A percentile compares a stretch with the other conserved stretches of the same genome.
Conservation (phyloP, 2,113 vertebrate species). For the Strix uralensis region DNA sequence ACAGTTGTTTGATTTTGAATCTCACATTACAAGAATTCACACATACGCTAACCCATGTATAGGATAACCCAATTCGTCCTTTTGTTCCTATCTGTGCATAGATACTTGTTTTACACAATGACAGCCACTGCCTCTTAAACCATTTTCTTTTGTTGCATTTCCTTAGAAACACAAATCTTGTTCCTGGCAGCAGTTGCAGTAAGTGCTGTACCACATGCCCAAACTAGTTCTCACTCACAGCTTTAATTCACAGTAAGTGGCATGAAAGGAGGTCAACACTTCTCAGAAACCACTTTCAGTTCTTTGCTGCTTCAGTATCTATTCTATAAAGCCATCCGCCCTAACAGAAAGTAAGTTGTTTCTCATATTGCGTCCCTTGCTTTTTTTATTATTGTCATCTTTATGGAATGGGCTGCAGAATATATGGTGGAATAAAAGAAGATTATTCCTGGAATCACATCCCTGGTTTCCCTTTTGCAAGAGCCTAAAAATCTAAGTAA, state of each 20-base stretch:
- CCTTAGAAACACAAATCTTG: slow-evolving; percentile 86
- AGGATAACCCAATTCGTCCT: slow-evolving; percentile 68
- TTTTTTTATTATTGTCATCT: slow-evolving; percentile 50
- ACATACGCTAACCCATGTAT: slow-evolving; percentile 44
- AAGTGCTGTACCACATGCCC: slow-evolving; percentile 79
- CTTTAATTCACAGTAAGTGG: slow-evolving; percentile 86
- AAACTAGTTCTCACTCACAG: slow-evolving; percentile 81
- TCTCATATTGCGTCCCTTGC: slow-evolving; percentile 47
- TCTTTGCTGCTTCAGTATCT: slow-evolving; percentile 70
- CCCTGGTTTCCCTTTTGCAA: not conserved
- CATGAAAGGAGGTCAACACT: slow-evolving; percentile 81
- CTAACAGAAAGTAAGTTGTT: slow-evolving; percentile 45
- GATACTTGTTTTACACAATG: slow-evolving; percentile 63
- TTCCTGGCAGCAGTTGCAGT: slow-evolving; percentile 76
- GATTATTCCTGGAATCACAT: slow-evolving; percentile 6
- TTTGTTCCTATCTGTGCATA: slow-evolving; percentile 45
- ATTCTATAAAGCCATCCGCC: slow-evolving; percentile 66
- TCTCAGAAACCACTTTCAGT: slow-evolving; percentile 75
- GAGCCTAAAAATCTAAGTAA: not conserved
- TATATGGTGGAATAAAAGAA: not conserved
- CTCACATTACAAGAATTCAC: slow-evolving; percentile 60
- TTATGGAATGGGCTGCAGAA: slow-evolving; percentile 48
- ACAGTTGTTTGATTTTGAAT: slow-evolving; percentile 66
- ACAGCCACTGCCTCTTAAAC: slow-evolving; percentile 73
- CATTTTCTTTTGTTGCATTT: slow-evolving; percentile 81